phyloP scores from a whole-genome alignment of 1,140 invertebrate species.

The Cherax destructor region DNA sequence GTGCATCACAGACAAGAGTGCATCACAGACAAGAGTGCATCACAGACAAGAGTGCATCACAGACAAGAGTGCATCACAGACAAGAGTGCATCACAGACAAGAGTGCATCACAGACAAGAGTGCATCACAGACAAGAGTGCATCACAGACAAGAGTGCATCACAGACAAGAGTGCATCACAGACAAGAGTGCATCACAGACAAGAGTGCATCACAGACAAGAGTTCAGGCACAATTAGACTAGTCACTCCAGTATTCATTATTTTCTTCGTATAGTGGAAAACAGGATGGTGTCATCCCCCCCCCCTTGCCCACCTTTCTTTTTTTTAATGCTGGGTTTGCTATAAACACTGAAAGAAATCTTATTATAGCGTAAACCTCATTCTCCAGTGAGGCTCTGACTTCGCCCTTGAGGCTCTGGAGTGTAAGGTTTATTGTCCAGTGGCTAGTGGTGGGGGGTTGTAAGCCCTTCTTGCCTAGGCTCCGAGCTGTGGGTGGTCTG shows the following conservation, averaged over 20 bases:
- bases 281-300: conserved; percentile 41
- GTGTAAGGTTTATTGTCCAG: conserved; percentile 6
- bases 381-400: not conserved
- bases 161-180: too few relatives aligned
- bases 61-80: too few relatives aligned
- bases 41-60: too few relatives aligned
- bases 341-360: conserved; percentile 59
- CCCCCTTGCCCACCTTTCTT: not conserved
- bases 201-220: too few relatives aligned
- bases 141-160: too few relatives aligned
- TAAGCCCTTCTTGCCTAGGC: not conserved
- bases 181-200: too few relatives aligned
- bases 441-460: not conserved
- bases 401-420: not conserved
- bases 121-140: too few relatives aligned
- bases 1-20: too few relatives aligned
- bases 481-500: conserved; percentile 62
- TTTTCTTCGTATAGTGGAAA: conserved; percentile 22
- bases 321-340: conserved; percentile 48
- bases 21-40: too few relatives aligned
- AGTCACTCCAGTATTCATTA: not conserved
- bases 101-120: too few relatives aligned
- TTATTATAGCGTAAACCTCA: not conserved
- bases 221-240: conserved; percentile 7
- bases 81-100: too few relatives aligned